Evolutionary conservation across 2,113 vertebrate genomes (phyloP).

Genomic region (Danio rerio): DNA sequence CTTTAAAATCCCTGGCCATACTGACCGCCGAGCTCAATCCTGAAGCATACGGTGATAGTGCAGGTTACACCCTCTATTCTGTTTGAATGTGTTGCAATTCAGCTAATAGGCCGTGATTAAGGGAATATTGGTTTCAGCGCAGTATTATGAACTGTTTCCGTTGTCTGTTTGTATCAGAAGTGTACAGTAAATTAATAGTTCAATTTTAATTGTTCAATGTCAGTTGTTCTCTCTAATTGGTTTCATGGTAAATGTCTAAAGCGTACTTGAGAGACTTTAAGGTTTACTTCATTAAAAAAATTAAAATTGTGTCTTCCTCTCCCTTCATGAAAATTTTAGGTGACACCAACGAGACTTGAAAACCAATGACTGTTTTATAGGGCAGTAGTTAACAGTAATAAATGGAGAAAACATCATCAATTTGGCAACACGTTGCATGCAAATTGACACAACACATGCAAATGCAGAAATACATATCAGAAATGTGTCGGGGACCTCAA

Average conservation of each 20-base stretch:
- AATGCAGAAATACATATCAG: no score
- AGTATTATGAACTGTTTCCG: neutral
- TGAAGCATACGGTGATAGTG: neutral
- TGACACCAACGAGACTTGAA: no score
- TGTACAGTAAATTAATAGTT: neutral
- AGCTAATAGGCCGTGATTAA: neutral
- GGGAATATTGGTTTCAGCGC: neutral
- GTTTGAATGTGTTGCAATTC: neutral
- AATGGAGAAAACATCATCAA: no score
- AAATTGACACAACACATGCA: no score
- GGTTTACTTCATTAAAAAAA: no score
- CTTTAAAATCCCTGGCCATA: constrained; percentile 22
- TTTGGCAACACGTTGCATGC: no score
- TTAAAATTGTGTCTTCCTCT: no score
- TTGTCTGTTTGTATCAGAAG: neutral
- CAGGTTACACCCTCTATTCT: constrained; percentile 21
- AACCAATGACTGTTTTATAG: no score
- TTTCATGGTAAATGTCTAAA: neutral
- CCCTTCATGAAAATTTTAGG: no score
- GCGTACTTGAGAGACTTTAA: no score
- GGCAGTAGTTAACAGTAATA: no score
- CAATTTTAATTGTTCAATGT: neutral
- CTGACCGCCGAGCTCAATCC: constrained; percentile 8
- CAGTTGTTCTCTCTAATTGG: neutral
- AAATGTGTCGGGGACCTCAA: no score